These are phyloP conservation scores for Lycorma delicatula DNA, from an alignment of 1,140 invertebrate species.

Conservation along the genomic window DNA sequence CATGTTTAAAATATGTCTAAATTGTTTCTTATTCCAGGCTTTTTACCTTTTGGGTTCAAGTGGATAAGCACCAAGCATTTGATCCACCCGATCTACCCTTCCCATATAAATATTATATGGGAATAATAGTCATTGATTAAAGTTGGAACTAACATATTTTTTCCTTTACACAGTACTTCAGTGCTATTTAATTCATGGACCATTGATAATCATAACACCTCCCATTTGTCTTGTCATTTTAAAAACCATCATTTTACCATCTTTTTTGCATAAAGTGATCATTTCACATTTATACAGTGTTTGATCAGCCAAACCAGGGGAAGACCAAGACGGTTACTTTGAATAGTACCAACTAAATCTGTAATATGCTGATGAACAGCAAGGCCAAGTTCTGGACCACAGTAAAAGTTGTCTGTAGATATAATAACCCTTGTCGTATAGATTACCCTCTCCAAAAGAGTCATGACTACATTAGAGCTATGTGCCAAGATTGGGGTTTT, in stretches of 20 bases:
- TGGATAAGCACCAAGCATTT: constrained; percentile 5
- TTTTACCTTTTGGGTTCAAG: not conserved
- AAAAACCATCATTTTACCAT: not conserved
- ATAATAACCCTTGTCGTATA: not conserved
- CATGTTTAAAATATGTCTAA: not conserved
- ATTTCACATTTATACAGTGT: not conserved
- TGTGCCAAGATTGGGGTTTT: not conserved
- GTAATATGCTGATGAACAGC: not conserved
- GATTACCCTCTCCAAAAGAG: not conserved
- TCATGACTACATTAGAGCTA: not conserved
- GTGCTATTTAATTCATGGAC: not conserved
- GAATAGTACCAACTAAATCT: not conserved
- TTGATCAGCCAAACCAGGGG: not conserved
- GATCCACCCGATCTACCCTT: constrained; percentile 8
- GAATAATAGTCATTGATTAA: not conserved
- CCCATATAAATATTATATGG: constrained; percentile 10
- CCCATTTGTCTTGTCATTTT: no score
- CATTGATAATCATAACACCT: not conserved
- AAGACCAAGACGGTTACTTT: not conserved
- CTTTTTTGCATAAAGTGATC: not conserved
- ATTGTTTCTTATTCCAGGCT: not conserved
- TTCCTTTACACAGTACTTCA: not conserved
- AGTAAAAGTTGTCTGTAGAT: not conserved
- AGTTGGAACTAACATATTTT: not conserved
- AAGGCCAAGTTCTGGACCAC: not conserved